Base-by-base conservation (phyloP, 23 tunicate genomes). In the Styela clava region DNA sequence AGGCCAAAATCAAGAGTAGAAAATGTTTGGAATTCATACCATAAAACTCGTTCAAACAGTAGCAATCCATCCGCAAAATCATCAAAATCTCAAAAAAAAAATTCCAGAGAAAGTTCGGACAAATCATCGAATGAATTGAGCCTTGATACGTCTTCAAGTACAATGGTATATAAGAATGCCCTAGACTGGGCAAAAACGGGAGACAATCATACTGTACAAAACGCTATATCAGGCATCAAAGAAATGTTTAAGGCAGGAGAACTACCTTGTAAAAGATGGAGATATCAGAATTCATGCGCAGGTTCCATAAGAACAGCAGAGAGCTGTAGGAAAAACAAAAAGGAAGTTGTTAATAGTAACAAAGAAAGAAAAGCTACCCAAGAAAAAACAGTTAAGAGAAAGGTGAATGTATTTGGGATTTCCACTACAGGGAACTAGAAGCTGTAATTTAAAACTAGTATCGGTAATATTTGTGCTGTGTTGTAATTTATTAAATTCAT, bases 211-310 rank as follows among this genome's bases (percentile, higher is more conserved):
- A 76, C 52, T 0, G 64, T 76, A 25, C n/a, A 78, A 25, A 51
- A 30, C 2, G 31, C 68, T 18, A 7, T 85, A 28, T 26, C 9
- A 2, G 88, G 68, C 16, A 85, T 85, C 2, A 69, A 34, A 31
- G 63, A 35, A 34, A 63, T 82, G 78, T 87, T 81, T 51, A 52
- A 82, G 24, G 27, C 83, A 26, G 91, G 91, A 1, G 91, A 82
- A 35, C 51, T 82, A 33, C 91, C 91, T 24, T 33, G 86, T 32
- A 82, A 87, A 37, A 74, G 64, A 29, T 87, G 91, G 86, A 64
- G 73, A 37, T 78, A 81, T 25, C 68, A 74, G 52, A 76, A n/a
- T 12, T 79, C 73, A 20, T 61, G 77, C 33, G 30, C 30, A 68
- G 31, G 33, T 22, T 22, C 24, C 28, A 62, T 25, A 20, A 79